Base-by-base conservation (phyloP, 2,797 vertebrate species). In the Anomalospiza imberbis region DNA sequence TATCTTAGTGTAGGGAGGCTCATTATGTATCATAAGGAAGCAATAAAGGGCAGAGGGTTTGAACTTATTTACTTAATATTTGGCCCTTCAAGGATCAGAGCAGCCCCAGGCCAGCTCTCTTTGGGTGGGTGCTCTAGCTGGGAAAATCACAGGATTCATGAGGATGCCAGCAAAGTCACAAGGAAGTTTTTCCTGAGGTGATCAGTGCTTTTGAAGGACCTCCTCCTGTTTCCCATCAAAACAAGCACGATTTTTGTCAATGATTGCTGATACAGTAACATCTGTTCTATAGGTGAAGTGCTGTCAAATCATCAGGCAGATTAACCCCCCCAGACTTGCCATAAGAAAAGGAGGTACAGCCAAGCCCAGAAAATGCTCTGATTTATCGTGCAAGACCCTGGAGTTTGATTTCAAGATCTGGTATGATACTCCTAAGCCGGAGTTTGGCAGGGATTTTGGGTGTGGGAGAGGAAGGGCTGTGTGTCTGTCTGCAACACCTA, bases 11-110 rank as follows among this genome's bases (percentile, higher is more conserved):
- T 29, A 40, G 81, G 60, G 57, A 65, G 48, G 24, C 45, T 76
- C 53, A 24, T 89, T 77, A 74, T 83, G 31, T 62, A 32, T 91
- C 83, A 62, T 85, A 80, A 93, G 93, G 93, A 97, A 93, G 94
- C 80, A 94, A 66, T 91, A 93, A 95, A 87, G 25, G 25, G 13
- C 63, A 85, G 80, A 81, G 62, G 62, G 22, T 91, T 94, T 79
- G 61, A 83, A 82, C 73, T 91, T 73, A 32, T 62, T 95, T 93
- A 60, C 76, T 89, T 95, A 67, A 25, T 76, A 40, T 91, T 91
- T 87, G 65, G 68, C 65, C 80, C 55, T 74, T 42, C 25, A 75
- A 38, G 88, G 32, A 42, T 76, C 12, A 2, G 55, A 82, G 72
- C 77, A 92, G 84, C 73, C 85, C 44, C n/a, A 72, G 75, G 48